phyloP scores from a whole-genome alignment of 2,113 vertebrate species.

The Regulus satrapa region DNA sequence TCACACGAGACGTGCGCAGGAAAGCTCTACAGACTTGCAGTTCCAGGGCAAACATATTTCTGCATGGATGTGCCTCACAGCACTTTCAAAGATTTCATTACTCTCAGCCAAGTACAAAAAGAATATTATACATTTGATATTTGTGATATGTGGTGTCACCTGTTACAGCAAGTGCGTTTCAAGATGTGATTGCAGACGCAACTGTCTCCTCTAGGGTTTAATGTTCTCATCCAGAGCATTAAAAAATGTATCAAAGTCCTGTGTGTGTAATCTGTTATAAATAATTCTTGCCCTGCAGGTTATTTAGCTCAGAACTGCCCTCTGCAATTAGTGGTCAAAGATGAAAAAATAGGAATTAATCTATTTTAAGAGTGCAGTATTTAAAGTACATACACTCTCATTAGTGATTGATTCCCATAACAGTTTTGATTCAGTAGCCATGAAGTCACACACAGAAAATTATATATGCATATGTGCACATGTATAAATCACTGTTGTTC shows the following conservation, averaged over 20 bases:
- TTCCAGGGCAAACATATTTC: not conserved
- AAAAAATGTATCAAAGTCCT: slow-evolving; percentile 4
- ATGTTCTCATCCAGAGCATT: not conserved
- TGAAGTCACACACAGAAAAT: not conserved
- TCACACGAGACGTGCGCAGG: not conserved
- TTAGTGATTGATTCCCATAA: not conserved
- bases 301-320: slow-evolving; percentile 15
- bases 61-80: not conserved
- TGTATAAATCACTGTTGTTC: not conserved
- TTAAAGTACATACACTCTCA: not conserved
- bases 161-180: not conserved
- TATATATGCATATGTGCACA: not conserved
- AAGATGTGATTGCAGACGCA: not conserved
- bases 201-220: not conserved
- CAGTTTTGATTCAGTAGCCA: not conserved
- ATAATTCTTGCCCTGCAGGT: not conserved
- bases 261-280: not conserved
- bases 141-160: not conserved
- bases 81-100: not conserved
- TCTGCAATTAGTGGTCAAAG: not conserved
- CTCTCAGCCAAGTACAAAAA: not conserved
- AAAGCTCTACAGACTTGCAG: not conserved
- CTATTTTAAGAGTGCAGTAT: not conserved
- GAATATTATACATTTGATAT: not conserved
- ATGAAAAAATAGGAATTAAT: not conserved